phyloP scores from a whole-genome alignment of 1,140 invertebrate genomes.

The Maniola jurtina region DNA sequence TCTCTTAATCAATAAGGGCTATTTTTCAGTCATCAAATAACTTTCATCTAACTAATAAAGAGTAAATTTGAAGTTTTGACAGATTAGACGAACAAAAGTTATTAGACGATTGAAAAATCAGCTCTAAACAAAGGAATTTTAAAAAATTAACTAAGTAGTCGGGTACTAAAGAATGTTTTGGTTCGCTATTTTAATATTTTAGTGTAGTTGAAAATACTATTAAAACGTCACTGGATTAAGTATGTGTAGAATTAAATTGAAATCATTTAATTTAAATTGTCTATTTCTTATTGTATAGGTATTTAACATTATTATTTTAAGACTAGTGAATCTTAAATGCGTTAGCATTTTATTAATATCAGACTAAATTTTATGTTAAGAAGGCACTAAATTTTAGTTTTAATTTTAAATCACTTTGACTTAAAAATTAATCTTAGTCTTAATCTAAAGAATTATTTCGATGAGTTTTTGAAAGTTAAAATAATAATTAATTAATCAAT shows the following conservation, averaged over 20 bases:
- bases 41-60: too few species aligned
- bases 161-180: too few species aligned
- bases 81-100: too few species aligned
- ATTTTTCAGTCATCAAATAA: too few species aligned
- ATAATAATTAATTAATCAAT: not conserved
- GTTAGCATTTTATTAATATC: constrained; percentile 34
- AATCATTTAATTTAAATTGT: constrained; percentile 15
- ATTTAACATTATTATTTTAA: constrained; percentile 32
- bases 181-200: too few species aligned
- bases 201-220: not conserved
- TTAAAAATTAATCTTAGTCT: constrained; percentile 10
- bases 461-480: not conserved
- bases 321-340: constrained; percentile 50
- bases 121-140: too few species aligned
- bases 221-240: not conserved
- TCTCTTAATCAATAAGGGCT: too few species aligned
- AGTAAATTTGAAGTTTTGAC: too few species aligned
- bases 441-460: constrained; percentile 3
- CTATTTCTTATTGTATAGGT: constrained; percentile 22
- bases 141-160: too few species aligned
- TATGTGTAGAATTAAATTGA: not conserved
- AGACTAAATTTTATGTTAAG: constrained; percentile 18
- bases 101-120: too few species aligned
- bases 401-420: constrained; percentile 27
- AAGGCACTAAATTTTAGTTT: constrained; percentile 33